Evolutionary conservation across 1,140 invertebrate species (phyloP).

Genomic region (Lasioglossum baleicum): DNA sequence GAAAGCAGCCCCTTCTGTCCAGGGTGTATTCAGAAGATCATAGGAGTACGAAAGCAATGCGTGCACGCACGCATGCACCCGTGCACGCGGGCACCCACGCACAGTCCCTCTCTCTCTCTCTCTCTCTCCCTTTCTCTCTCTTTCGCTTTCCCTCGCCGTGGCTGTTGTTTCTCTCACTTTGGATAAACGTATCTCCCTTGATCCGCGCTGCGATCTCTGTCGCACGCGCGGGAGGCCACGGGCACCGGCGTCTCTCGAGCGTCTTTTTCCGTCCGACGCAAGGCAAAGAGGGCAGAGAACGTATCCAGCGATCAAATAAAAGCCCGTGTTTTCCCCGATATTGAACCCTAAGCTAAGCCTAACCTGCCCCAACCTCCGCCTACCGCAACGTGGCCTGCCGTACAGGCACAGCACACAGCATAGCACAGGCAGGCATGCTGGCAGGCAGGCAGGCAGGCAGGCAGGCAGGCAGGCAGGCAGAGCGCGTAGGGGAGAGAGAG

Average conservation of each 20-base stretch:
- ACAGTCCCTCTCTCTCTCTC: slow-evolving; percentile 23
- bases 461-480: background rate
- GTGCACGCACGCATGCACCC: slow-evolving; percentile 42
- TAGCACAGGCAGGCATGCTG: too few species aligned
- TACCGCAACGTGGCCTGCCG: slow-evolving; percentile 61
- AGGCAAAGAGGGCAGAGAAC: slow-evolving; percentile 59
- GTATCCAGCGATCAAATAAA: slow-evolving; percentile 75
- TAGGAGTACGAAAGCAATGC: slow-evolving; percentile 56
- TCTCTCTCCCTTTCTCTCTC: slow-evolving; percentile 16
- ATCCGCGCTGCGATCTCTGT: slow-evolving; percentile 2
- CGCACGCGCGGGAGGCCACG: background rate
- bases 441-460: slow-evolving; percentile 4
- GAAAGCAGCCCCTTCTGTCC: slow-evolving; percentile 42
- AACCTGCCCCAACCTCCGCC: slow-evolving; percentile 74
- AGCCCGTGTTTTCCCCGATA: slow-evolving; percentile 75
- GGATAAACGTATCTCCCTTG: slow-evolving; percentile 26
- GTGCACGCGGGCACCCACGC: slow-evolving; percentile 17
- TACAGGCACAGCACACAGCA: background rate
- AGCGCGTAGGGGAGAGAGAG: slow-evolving; percentile 11
- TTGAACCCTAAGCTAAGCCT: slow-evolving; percentile 78
- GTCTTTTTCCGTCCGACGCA: slow-evolving; percentile 21
- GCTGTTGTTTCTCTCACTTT: slow-evolving; percentile 17
- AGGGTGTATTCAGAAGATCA: slow-evolving; percentile 61
- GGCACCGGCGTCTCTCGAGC: background rate
- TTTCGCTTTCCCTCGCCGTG: background rate